Evolutionary conservation across 2,797 vertebrate species (phyloP).

Genomic region (Enteromius viviparus): DNA sequence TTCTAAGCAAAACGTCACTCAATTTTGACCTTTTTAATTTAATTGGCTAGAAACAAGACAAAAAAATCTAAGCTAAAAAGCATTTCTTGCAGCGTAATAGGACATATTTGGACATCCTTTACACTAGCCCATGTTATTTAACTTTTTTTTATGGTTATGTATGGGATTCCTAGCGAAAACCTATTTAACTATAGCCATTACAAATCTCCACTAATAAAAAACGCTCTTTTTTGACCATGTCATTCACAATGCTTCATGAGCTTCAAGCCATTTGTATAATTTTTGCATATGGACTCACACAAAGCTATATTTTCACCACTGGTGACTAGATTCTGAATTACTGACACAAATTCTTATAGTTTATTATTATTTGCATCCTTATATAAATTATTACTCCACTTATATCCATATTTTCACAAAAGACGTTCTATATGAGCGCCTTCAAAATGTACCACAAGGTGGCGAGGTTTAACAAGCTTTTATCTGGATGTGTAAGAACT

Average conservation of each 20-base stretch:
- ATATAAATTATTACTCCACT: not conserved
- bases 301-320: not conserved
- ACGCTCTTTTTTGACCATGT: not conserved
- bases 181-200: not conserved
- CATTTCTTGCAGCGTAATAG: too few species aligned
- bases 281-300: not conserved
- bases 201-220: not conserved
- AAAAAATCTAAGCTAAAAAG: too few species aligned
- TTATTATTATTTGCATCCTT: not conserved
- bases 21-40: too few species aligned
- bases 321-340: not conserved
- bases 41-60: too few species aligned
- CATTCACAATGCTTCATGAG: not conserved
- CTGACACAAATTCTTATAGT: not conserved
- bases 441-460: slow-evolving; percentile 10
- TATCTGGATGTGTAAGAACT: not conserved
- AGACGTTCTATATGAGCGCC: not conserved
- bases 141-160: not conserved
- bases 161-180: not conserved
- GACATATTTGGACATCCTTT: too few species aligned
- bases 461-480: slow-evolving; percentile 9
- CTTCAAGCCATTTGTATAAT: not conserved
- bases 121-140: not conserved
- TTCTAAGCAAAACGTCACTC: too few species aligned
- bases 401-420: not conserved